A percentile compares a stretch with the other conserved stretches of the same genome.
Evolutionary conservation across 2,113 vertebrate genomes (phyloP).

Genomic region (Neogobius melanostomus): DNA sequence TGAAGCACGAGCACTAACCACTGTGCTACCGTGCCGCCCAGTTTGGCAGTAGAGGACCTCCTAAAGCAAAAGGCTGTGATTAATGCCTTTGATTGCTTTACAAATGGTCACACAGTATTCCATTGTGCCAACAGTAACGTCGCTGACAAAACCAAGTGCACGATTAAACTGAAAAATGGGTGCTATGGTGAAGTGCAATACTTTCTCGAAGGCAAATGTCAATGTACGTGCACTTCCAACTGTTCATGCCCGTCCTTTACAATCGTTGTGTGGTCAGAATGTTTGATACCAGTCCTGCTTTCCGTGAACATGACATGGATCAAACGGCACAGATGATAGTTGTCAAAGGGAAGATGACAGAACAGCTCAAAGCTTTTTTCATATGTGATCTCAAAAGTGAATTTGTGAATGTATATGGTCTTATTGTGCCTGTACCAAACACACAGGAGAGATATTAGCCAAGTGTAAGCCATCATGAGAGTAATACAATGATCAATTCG

Average conservation of each 20-base stretch:
- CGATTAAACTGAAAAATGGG: neutral
- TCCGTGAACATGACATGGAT: neutral
- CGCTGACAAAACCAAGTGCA: too few relatives aligned
- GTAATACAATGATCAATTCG: too few relatives aligned
- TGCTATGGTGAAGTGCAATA: slow-evolving; percentile 27
- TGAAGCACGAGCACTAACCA: too few relatives aligned
- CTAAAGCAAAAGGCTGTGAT: too few relatives aligned
- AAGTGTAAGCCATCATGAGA: neutral
- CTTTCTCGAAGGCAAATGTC: neutral
- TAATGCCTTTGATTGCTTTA: too few relatives aligned
- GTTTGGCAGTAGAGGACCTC: too few relatives aligned
- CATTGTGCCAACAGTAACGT: too few relatives aligned
- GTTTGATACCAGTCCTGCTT: slow-evolving; percentile 5
- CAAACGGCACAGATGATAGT: neutral
- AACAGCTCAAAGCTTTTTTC: slow-evolving; percentile 3
- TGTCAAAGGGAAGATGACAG: neutral
- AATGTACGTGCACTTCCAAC: neutral
- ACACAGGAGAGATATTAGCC: slow-evolving; percentile 11
- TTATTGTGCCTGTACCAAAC: slow-evolving; percentile 32
- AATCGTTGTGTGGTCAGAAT: slow-evolving; percentile 17
- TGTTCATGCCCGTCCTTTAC: neutral
- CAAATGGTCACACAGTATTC: too few relatives aligned
- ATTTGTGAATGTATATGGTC: slow-evolving; percentile 25
- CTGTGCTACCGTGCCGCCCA: too few relatives aligned
- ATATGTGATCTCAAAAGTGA: slow-evolving; percentile 19